Evolutionary conservation across 2,888 invertebrate species (phyloP).

Genomic region (Plagiodera versicolora): DNA sequence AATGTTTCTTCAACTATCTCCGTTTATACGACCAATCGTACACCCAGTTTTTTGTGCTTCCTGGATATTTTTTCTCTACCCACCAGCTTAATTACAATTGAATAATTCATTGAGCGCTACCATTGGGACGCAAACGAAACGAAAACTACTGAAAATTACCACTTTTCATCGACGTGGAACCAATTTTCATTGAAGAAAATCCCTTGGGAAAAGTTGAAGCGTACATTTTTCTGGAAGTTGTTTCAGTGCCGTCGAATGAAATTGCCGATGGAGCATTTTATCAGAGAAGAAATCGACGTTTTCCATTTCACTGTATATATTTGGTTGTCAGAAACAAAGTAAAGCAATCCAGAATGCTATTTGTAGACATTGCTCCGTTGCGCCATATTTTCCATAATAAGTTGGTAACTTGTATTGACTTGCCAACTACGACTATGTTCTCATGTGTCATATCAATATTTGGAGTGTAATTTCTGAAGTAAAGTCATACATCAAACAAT

Average conservation of each 20-base stretch:
- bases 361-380: background rate
- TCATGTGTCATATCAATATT: too few relatives aligned
- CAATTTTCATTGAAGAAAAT: slow-evolving; percentile 9
- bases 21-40: too few relatives aligned
- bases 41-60: too few relatives aligned
- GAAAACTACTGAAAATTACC: background rate
- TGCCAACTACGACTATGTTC: background rate
- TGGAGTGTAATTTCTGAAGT: too few relatives aligned
- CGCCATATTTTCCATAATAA: background rate
- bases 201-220: background rate
- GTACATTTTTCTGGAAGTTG: slow-evolving; percentile 17
- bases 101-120: too few relatives aligned
- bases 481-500: too few relatives aligned
- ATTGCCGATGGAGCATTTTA: slow-evolving; percentile 28
- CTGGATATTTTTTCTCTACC: too few relatives aligned
- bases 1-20: too few relatives aligned
- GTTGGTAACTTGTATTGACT: background rate
- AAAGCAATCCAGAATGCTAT: background rate
- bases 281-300: slow-evolving; percentile 27
- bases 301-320: slow-evolving; percentile 32
- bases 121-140: background rate
- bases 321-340: slow-evolving; percentile 29
- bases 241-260: slow-evolving; percentile 26
- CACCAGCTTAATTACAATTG: too few relatives aligned
- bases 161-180: background rate